These are phyloP conservation scores for Drosophila ficusphila DNA, from an alignment of 1,140 invertebrate species.

Conservation along the genomic window DNA sequence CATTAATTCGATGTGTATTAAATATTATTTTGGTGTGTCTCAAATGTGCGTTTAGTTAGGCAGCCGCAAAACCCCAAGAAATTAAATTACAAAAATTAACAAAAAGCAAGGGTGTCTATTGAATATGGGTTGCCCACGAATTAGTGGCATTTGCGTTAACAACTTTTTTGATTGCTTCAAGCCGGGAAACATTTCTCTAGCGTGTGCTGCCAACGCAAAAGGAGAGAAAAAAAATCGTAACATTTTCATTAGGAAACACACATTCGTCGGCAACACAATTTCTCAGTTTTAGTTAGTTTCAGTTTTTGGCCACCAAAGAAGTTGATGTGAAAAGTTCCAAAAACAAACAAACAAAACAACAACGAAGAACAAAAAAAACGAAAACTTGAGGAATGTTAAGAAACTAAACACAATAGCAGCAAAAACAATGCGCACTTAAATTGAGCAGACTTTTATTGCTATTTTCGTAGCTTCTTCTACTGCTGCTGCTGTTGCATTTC, in stretches of 20 bases:
- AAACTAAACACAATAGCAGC: constrained; percentile 51
- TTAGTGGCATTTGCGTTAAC: constrained; percentile 61
- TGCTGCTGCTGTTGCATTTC: constrained; percentile 46
- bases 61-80: constrained; percentile 52
- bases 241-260: constrained; percentile 74
- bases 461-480: constrained; percentile 18
- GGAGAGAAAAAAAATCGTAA: constrained; percentile 33
- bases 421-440: constrained; percentile 66
- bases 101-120: constrained; percentile 5
- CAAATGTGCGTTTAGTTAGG: constrained; percentile 37
- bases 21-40: constrained; percentile 33
- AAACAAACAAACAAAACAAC: constrained; percentile 33
- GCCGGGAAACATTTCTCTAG: constrained; percentile 35
- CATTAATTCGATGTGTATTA: constrained; percentile 35
- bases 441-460: constrained; percentile 46
- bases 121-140: constrained; percentile 10
- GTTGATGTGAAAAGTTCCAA: constrained; percentile 70
- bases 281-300: constrained; percentile 46
- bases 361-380: constrained; percentile 17
- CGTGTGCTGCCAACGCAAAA: constrained; percentile 49
- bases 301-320: constrained; percentile 64
- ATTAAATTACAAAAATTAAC: constrained; percentile 17
- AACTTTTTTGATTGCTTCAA: constrained; percentile 42
- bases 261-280: constrained; percentile 67
- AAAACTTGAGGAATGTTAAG: constrained; percentile 57